phyloP scores from a whole-genome alignment of 2,797 vertebrate genomes.

The Girardinus metallicus region DNA sequence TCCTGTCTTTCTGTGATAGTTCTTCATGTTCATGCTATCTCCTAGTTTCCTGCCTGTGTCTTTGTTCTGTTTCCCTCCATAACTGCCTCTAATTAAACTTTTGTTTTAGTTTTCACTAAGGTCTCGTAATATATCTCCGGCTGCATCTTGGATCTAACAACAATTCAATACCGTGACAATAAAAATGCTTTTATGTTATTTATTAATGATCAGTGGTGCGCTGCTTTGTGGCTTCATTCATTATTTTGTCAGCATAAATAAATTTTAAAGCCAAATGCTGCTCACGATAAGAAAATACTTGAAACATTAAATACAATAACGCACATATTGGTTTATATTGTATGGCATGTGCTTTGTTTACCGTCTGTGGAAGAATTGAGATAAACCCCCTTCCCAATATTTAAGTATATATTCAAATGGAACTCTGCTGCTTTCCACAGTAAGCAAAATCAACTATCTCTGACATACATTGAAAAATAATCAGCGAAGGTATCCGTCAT shows the following conservation, averaged over 20 bases:
- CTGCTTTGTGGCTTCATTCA: neutral
- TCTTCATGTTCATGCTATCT: neutral
- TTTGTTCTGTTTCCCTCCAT: neutral
- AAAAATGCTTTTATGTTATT: neutral
- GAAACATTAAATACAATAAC: neutral
- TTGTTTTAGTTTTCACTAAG: neutral
- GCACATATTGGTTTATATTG: neutral
- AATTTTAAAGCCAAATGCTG: neutral
- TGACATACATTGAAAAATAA: too few species aligned
- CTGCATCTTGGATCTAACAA: neutral
- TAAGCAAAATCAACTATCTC: too few species aligned
- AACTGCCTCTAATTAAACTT: neutral
- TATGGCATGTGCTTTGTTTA: neutral
- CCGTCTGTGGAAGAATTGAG: neutral
- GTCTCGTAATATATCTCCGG: neutral
- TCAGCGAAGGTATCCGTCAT: too few species aligned
- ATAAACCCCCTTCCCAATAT: too few species aligned
- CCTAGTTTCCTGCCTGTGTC: neutral
- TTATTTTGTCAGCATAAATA: neutral
- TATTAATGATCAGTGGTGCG: neutral
- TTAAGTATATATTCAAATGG: too few species aligned
- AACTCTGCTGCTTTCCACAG: too few species aligned
- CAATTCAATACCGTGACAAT: neutral
- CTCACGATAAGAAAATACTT: neutral
- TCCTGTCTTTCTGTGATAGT: neutral